Percentiles rank a stretch among this genome's conserved stretches.
phyloP scores from a whole-genome alignment of 2,113 vertebrate genomes.

The Pituophis catenifer region DNA sequence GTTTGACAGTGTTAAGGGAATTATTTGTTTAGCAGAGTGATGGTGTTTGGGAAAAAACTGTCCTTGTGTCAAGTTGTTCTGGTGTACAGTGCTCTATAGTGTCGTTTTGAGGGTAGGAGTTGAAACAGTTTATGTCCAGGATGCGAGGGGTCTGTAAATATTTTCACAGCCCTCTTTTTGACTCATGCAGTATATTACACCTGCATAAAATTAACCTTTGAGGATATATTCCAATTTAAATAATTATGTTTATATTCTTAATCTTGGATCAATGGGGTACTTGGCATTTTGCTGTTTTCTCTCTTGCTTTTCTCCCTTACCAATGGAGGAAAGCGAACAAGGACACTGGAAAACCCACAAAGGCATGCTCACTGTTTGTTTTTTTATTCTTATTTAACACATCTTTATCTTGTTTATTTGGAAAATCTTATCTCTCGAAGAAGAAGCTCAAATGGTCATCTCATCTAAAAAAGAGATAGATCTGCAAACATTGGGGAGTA shows the following conservation, averaged over 20 bases:
- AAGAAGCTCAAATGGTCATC: not conserved
- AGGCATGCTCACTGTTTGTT: not conserved
- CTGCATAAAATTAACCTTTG: not conserved
- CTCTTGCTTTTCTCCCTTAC: not conserved
- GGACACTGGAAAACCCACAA: not conserved
- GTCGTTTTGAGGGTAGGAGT: too few species aligned
- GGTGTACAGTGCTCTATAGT: too few species aligned
- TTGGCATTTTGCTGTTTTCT: not conserved
- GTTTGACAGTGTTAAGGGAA: too few species aligned
- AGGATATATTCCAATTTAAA: not conserved
- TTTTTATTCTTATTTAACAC: not conserved
- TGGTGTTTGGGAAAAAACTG: too few species aligned
- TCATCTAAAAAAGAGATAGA: not conserved
- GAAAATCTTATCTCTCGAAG: not conserved
- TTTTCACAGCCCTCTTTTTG: too few species aligned
- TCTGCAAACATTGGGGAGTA: not conserved
- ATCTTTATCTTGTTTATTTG: not conserved
- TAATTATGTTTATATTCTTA: not conserved
- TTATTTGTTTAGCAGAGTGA: too few species aligned
- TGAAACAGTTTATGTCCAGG: too few species aligned
- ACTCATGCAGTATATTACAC: too few species aligned
- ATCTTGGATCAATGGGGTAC: not conserved
- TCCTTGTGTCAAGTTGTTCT: too few species aligned
- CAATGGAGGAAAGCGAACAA: not conserved
- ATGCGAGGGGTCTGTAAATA: too few species aligned